Conservation (phyloP, 2,888 invertebrate species). For the Invenusta paracnida region DNA sequence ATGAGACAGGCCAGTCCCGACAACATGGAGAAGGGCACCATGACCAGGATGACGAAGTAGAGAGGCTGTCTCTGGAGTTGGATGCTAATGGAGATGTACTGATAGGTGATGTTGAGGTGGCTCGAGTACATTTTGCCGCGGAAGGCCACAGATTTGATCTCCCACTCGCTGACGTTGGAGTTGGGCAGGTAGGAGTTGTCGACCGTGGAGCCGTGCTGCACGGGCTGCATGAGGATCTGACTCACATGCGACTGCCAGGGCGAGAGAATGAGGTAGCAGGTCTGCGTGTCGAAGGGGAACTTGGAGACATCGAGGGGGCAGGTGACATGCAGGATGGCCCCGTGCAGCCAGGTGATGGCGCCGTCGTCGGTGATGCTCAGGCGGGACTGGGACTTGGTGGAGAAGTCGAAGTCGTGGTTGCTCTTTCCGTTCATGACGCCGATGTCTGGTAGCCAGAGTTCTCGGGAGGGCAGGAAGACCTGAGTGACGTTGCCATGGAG, state of each 20-base stretch:
- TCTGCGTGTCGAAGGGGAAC: slow-evolving; percentile 44
- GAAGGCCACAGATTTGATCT: slow-evolving; percentile 33
- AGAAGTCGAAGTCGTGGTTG: slow-evolving; percentile 41
- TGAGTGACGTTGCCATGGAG: slow-evolving; percentile 33
- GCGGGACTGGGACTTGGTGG: slow-evolving; percentile 35
- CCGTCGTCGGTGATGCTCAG: slow-evolving; percentile 35
- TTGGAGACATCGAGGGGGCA: slow-evolving; percentile 41
- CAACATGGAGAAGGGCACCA: slow-evolving; percentile 43
- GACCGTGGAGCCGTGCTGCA: slow-evolving; percentile 41
- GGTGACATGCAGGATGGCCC: slow-evolving; percentile 41
- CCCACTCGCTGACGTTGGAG: slow-evolving; percentile 43
- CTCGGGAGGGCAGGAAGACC: slow-evolving; percentile 39
- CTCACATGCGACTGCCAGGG: slow-evolving; percentile 41
- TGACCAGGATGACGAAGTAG: slow-evolving; percentile 42
- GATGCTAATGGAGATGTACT: slow-evolving; percentile 41
- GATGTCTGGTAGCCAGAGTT: slow-evolving; percentile 41
- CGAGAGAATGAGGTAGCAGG: slow-evolving; percentile 41
- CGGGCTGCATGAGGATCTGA: slow-evolving; percentile 35
- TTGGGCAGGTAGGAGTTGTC: slow-evolving; percentile 42
- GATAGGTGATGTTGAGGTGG: slow-evolving; percentile 37
- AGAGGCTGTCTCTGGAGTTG: slow-evolving; percentile 40
- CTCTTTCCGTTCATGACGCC: slow-evolving; percentile 41
- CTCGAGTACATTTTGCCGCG: slow-evolving; percentile 34
- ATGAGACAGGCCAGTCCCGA: slow-evolving; percentile 41
- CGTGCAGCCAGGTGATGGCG: slow-evolving; percentile 41